These are phyloP conservation scores for Euleptes europaea DNA, from an alignment of 2,113 vertebrate species.

Conservation along the genomic window DNA sequence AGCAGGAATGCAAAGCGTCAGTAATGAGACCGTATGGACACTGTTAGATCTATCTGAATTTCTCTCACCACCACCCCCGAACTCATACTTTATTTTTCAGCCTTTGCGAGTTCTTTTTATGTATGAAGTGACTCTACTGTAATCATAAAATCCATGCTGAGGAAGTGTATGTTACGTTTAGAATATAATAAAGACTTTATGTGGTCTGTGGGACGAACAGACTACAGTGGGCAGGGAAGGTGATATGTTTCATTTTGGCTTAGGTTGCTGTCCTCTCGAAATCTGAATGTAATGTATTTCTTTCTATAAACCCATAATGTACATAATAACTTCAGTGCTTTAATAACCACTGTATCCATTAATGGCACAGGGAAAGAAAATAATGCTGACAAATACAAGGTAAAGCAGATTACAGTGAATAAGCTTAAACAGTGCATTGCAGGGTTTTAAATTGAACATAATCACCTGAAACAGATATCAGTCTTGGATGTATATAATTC, in stretches of 20 bases:
- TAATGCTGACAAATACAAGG: conserved; percentile 35
- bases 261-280: not conserved
- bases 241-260: conserved; percentile 37
- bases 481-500: not conserved
- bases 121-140: conserved; percentile 15
- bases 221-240: conserved; percentile 26
- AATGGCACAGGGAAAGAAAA: conserved; percentile 16
- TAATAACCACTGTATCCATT: conserved; percentile 15
- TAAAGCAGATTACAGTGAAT: conserved; percentile 26
- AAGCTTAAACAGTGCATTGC: conserved; percentile 26
- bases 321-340: not conserved
- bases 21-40: conserved; percentile 21
- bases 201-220: conserved; percentile 36
- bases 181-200: conserved; percentile 12
- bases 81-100: conserved; percentile 40
- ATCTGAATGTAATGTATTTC: not conserved
- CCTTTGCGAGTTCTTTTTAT: conserved; percentile 26
- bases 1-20: conserved; percentile 5
- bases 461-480: not conserved
- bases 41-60: conserved; percentile 12
- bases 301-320: conserved; percentile 21
- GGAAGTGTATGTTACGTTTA: not conserved
- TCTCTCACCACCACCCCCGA: conserved; percentile 20
- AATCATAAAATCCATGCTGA: not conserved
- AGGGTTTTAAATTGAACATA: conserved; percentile 40